A percentile compares a stretch with the other conserved stretches of the same genome.
These are phyloP conservation scores for Melanophora roralis DNA, from an alignment of 2,888 invertebrate genomes.

Conservation along the genomic window DNA sequence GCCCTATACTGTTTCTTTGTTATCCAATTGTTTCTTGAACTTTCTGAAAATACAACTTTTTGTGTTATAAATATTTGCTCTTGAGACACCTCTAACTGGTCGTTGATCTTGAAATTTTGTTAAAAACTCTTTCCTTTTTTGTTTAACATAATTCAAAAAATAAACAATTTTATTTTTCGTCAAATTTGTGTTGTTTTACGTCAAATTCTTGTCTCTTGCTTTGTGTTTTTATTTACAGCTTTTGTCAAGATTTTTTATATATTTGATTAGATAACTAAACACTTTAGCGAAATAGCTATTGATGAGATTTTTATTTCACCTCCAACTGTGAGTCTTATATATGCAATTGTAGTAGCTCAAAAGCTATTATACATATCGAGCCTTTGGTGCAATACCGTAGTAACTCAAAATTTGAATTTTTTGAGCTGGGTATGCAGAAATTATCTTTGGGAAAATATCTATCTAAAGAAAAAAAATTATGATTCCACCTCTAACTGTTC, in stretches of 20 bases:
- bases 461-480: no score
- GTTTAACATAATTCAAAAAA: neutral
- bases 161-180: constrained; percentile 28
- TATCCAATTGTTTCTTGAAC: neutral
- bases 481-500: no score
- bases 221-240: constrained; percentile 10
- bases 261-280: constrained; percentile 46
- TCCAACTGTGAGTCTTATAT: constrained; percentile 7
- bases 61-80: constrained; percentile 10
- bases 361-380: no score
- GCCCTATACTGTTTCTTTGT: neutral
- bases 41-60: neutral
- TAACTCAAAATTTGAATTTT: no score
- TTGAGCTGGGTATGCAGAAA: no score
- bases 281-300: neutral
- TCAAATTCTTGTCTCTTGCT: neutral
- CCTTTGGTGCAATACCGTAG: no score
- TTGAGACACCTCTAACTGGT: constrained; percentile 34
- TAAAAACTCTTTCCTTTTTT: neutral
- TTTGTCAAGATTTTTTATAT: neutral
- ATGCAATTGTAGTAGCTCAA: neutral
- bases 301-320: constrained; percentile 4
- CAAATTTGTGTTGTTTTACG: neutral
- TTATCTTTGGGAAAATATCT: no score
- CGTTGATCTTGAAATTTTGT: constrained; percentile 37